Evolutionary conservation across 2,797 vertebrate genomes (phyloP).

Genomic region (Anniella stebbinsi): DNA sequence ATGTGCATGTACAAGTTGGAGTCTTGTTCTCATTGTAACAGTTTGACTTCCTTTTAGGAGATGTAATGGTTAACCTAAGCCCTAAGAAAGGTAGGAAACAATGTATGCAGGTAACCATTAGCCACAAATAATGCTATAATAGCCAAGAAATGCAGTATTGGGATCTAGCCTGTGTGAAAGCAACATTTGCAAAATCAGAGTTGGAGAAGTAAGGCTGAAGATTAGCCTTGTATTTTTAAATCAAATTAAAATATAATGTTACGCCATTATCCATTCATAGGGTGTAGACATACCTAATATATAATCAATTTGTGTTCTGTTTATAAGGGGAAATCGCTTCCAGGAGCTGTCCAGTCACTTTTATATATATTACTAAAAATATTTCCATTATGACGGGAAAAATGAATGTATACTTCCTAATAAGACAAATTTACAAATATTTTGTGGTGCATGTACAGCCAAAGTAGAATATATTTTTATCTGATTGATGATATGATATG

Average conservation of each 20-base stretch:
- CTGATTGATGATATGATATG: conserved; percentile 59
- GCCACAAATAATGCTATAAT: not conserved
- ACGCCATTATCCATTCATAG: not conserved
- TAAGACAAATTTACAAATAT: conserved; percentile 58
- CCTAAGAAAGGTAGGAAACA: not conserved
- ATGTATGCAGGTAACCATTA: not conserved
- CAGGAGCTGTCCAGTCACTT: conserved; percentile 21
- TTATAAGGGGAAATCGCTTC: not conserved
- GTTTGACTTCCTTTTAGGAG: not conserved
- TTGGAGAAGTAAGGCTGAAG: not conserved
- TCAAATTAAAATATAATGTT: not conserved
- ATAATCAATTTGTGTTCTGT: not conserved
- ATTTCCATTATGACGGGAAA: not conserved
- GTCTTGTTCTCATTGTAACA: not conserved
- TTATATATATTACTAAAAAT: conserved; percentile 55
- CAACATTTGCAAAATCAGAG: not conserved
- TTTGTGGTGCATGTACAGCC: conserved; percentile 46
- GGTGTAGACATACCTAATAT: conserved; percentile 12
- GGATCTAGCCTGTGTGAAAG: not conserved
- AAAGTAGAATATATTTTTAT: conserved; percentile 53
- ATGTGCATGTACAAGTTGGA: not conserved
- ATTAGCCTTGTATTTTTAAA: not conserved
- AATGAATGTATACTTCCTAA: conserved; percentile 51
- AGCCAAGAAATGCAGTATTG: not conserved
- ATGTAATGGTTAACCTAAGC: not conserved